A percentile compares a stretch with the other conserved stretches of the same genome.
Evolutionary conservation across 2,797 vertebrate genomes (phyloP).

Genomic region (Neosilurus mollespiculum): DNA sequence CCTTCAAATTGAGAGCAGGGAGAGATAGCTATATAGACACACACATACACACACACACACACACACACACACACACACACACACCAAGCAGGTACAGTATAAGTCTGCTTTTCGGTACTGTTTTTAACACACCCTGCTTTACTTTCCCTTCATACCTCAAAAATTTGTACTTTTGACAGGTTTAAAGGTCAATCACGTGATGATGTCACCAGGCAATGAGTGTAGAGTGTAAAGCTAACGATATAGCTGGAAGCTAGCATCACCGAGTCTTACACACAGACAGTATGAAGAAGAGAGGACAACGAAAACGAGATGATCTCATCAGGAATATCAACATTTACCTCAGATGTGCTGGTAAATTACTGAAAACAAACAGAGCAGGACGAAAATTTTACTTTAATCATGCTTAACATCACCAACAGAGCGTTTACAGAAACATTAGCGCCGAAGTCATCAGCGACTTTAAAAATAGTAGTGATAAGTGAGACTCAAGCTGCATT

Average conservation of each 20-base stretch:
- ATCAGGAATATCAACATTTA: not conserved
- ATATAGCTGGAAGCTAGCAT: too few relatives aligned
- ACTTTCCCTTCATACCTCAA: slow-evolving; percentile 4
- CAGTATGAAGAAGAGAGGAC: not conserved
- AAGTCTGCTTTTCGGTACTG: slow-evolving; percentile 14
- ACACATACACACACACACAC: slow-evolving; percentile 34
- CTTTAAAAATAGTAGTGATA: not conserved
- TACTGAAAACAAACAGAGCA: too few relatives aligned
- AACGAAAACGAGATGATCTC: not conserved
- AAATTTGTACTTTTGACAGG: not conserved
- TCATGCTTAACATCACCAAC: not conserved
- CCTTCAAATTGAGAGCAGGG: slow-evolving; percentile 65
- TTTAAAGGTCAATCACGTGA: not conserved
- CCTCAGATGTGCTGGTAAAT: not conserved
- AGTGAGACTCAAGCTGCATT: too few relatives aligned
- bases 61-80: slow-evolving; percentile 25
- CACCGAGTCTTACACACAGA: not conserved
- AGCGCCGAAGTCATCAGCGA: not conserved
- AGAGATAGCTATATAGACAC: slow-evolving; percentile 12
- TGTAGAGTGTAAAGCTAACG: not conserved
- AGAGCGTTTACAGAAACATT: not conserved
- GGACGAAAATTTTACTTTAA: not conserved
- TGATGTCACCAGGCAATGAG: not conserved
- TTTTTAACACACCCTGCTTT: not conserved
- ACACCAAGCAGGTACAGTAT: slow-evolving; percentile 7